phyloP scores from a whole-genome alignment of 2,113 vertebrate genomes.

The Holacanthus passer region DNA sequence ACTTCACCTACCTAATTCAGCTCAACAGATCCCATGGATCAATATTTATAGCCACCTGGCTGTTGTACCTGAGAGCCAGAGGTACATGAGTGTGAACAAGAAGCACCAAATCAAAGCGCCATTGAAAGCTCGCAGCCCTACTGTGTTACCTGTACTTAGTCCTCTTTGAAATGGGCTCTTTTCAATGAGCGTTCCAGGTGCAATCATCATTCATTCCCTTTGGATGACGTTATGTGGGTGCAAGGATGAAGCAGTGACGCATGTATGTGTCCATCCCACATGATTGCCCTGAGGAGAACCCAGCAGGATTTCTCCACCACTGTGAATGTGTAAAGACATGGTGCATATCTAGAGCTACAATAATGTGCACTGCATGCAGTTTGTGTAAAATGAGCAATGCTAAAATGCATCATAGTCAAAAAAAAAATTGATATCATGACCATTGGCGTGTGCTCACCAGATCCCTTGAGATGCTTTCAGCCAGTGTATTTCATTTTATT shows the following conservation, averaged over 20 bases:
- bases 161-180: conserved; percentile 16
- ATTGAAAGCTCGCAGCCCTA: background rate
- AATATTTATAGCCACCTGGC: background rate
- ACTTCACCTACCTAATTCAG: background rate
- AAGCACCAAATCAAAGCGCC: conserved; percentile 13
- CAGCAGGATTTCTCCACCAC: background rate
- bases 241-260: conserved; percentile 8
- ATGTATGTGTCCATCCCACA: background rate
- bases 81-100: background rate
- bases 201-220: conserved; percentile 44
- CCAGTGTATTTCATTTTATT: conserved; percentile 42
- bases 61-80: background rate
- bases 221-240: conserved; percentile 44
- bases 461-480: conserved; percentile 48
- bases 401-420: conserved; percentile 35
- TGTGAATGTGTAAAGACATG: background rate
- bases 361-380: conserved; percentile 12
- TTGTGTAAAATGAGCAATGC: background rate
- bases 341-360: background rate
- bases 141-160: background rate
- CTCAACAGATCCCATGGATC: background rate
- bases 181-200: conserved; percentile 13
- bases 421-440: conserved; percentile 28
- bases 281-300: conserved; percentile 8
- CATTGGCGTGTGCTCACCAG: conserved; percentile 41